Conservation (phyloP, 2,797 vertebrate genomes). For the Erpetoichthys calabaricus region DNA sequence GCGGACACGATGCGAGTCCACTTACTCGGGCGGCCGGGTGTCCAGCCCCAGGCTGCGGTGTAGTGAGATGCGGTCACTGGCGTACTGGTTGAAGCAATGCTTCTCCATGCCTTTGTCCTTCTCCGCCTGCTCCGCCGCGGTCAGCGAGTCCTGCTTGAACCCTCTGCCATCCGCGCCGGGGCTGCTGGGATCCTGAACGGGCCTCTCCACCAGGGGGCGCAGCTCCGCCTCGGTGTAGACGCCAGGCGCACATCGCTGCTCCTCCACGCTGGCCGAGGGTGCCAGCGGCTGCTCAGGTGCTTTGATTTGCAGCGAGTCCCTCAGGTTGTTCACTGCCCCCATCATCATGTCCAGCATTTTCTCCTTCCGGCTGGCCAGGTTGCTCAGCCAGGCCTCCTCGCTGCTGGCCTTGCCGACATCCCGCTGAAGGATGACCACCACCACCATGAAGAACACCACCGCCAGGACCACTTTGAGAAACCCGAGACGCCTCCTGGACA, state of each 20-base stretch:
- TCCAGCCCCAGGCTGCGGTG: conserved; percentile 80
- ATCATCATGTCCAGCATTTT: conserved; percentile 68
- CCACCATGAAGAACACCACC: conserved; percentile 63
- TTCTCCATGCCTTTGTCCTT: conserved; percentile 73
- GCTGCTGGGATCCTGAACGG: conserved; percentile 54
- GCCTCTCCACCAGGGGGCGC: conserved; percentile 63
- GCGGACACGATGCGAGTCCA: background rate
- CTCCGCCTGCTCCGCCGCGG: conserved; percentile 59
- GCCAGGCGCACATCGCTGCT: conserved; percentile 55
- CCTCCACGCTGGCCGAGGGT: conserved; percentile 15
- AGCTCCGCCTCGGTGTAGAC: conserved; percentile 67
- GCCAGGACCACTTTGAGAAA: conserved; percentile 59
- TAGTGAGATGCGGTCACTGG: conserved; percentile 84
- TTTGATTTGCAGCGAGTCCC: conserved; percentile 66
- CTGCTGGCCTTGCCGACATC: conserved; percentile 34
- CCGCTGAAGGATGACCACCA: conserved; percentile 69
- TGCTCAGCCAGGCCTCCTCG: conserved; percentile 71
- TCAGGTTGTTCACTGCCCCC: conserved; percentile 72
- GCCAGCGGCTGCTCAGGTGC: conserved; percentile 45
- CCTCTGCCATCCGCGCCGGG: conserved; percentile 60
- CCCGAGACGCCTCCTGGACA: conserved; percentile 57
- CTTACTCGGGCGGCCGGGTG: conserved; percentile 83
- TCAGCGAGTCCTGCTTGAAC: conserved; percentile 59
- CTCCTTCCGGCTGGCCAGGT: conserved; percentile 62
- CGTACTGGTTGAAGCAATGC: conserved; percentile 91